These are phyloP conservation scores for Garrulus glandarius DNA, from an alignment of 2,797 vertebrate species.

Conservation along the genomic window DNA sequence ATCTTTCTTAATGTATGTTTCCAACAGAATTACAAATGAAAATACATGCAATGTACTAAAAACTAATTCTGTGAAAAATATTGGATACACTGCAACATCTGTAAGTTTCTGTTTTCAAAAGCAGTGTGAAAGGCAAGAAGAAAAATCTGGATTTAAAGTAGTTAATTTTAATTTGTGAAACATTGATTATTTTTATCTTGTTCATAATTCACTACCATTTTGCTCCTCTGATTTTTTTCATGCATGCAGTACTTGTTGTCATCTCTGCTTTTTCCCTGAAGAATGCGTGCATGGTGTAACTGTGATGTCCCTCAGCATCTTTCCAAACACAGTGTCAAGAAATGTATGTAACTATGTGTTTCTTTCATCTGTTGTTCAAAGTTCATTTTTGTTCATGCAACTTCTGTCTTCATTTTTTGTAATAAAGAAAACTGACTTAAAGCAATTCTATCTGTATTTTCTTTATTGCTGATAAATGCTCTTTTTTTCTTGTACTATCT, in stretches of 20 bases:
- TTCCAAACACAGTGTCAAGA: slow-evolving; percentile 52
- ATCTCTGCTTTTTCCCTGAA: slow-evolving; percentile 40
- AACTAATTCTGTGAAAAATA: not conserved
- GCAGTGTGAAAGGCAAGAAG: not conserved
- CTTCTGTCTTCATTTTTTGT: slow-evolving; percentile 69
- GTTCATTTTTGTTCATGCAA: slow-evolving; percentile 49
- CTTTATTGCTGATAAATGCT: slow-evolving; percentile 61
- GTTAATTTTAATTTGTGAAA: not conserved
- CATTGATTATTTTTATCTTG: not conserved
- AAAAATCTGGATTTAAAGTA: not conserved
- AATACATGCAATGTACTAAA: not conserved
- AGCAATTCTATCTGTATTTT: slow-evolving; percentile 67
- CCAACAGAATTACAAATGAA: not conserved
- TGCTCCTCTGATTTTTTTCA: not conserved
- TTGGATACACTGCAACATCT: not conserved
- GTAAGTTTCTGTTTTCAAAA: not conserved
- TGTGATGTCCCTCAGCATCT: slow-evolving; percentile 46
- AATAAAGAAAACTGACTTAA: slow-evolving; percentile 77
- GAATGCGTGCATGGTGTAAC: slow-evolving; percentile 33
- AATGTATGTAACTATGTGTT: slow-evolving; percentile 59
- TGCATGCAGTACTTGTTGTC: not conserved
- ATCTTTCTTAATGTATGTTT: not conserved
- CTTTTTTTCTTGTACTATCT: slow-evolving; percentile 24
- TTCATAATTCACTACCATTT: not conserved
- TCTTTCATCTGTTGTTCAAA: slow-evolving; percentile 65